Percentiles rank a stretch among this genome's conserved stretches.
Conservation (phyloP, 2,888 invertebrate genomes). For the Acronicta leporina region DNA sequence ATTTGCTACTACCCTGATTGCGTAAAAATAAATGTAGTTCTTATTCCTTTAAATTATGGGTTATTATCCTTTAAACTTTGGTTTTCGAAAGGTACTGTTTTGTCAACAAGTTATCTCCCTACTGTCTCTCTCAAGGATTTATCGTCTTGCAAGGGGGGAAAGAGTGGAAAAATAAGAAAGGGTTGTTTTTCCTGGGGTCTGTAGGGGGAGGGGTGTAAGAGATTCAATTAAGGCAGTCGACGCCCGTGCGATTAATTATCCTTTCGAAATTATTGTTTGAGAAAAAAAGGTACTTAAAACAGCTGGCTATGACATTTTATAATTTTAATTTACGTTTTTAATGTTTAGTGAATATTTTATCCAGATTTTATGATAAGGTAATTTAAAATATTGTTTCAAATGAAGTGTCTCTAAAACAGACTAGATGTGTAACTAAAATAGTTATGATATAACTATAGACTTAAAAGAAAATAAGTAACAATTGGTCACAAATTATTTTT, state of each 20-base stretch:
- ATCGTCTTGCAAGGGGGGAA: constrained; percentile 86
- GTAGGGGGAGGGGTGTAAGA: constrained; percentile 70
- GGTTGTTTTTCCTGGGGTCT: constrained; percentile 86
- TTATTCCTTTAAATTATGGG: constrained; percentile 14
- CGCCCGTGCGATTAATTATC: constrained; percentile 84
- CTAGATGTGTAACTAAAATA: too few species aligned
- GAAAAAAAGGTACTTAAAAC: constrained; percentile 58
- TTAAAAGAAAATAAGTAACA: too few species aligned
- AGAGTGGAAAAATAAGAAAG: constrained; percentile 87
- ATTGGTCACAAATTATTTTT: too few species aligned
- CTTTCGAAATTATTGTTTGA: constrained; percentile 74
- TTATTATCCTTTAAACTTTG: constrained; percentile 12
- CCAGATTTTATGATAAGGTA: background rate
- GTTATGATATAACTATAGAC: too few species aligned
- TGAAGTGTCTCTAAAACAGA: too few species aligned
- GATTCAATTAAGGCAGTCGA: constrained; percentile 86
- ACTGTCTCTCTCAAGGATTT: constrained; percentile 87
- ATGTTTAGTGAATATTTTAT: background rate
- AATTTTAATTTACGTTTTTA: constrained; percentile 12
- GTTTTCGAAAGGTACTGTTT: constrained; percentile 36
- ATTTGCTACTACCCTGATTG: constrained; percentile 32
- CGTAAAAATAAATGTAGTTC: constrained; percentile 27
- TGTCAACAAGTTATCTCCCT: constrained; percentile 81
- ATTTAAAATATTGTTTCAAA: background rate
- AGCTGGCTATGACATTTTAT: constrained; percentile 30